phyloP scores from a whole-genome alignment of 2,797 vertebrate species.

The Poecilia velifera region DNA sequence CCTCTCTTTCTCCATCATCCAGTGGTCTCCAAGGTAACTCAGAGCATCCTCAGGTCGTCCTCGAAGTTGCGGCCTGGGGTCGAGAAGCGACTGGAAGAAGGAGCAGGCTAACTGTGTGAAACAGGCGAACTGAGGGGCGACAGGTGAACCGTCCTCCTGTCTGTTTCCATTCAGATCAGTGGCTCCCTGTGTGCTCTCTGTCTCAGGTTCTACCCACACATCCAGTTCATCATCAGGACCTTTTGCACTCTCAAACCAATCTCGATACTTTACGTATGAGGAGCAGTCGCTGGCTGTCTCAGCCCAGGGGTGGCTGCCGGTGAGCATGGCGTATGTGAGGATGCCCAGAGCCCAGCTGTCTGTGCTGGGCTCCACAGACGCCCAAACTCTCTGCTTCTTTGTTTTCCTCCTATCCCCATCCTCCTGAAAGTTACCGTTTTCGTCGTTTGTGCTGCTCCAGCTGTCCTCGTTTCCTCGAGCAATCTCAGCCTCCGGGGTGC shows the following conservation, averaged over 20 bases:
- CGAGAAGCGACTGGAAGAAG: slow-evolving; percentile 83
- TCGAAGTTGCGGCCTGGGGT: slow-evolving; percentile 77
- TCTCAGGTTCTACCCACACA: slow-evolving; percentile 49
- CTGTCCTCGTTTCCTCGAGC: slow-evolving; percentile 58
- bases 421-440: slow-evolving; percentile 4
- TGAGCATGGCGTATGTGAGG: slow-evolving; percentile 90
- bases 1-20: slow-evolving; percentile 74
- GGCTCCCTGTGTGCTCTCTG: neutral
- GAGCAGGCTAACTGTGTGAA: slow-evolving; percentile 79
- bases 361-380: slow-evolving; percentile 85
- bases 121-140: slow-evolving; percentile 82
- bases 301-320: slow-evolving; percentile 91
- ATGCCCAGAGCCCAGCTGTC: slow-evolving; percentile 93
- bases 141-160: neutral
- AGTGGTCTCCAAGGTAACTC: slow-evolving; percentile 79
- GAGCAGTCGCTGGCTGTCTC: slow-evolving; percentile 82
- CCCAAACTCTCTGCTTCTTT: slow-evolving; percentile 54
- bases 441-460: slow-evolving; percentile 48
- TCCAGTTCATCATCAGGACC: slow-evolving; percentile 41
- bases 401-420: neutral
- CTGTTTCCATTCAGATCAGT: neutral
- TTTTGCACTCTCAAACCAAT: slow-evolving; percentile 76
- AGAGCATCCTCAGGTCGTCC: slow-evolving; percentile 77
- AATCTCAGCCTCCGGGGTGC: slow-evolving; percentile 84
- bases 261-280: slow-evolving; percentile 85